Conservation (phyloP, 2,888 invertebrate species). For the Onthophagus sagittarius region DNA sequence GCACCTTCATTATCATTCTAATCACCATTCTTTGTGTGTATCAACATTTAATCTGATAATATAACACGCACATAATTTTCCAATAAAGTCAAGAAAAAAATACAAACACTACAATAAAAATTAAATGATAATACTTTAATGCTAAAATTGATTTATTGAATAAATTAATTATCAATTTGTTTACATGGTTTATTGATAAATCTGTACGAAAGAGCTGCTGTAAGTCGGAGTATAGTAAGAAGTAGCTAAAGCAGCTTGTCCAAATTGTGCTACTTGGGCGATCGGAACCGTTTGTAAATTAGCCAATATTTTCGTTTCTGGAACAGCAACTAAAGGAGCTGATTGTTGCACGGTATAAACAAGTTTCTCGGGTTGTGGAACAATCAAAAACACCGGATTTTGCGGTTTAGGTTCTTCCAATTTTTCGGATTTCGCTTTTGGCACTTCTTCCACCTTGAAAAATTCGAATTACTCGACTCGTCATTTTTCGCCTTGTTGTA, state of each 20-base stretch:
- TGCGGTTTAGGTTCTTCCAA: constrained; percentile 16
- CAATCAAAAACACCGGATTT: constrained; percentile 30
- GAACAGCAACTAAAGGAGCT: constrained; percentile 30
- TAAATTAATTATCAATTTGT: constrained; percentile 22
- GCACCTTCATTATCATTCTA: too few relatives aligned
- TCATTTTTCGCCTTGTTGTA: not conserved
- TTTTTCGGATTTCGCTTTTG: constrained; percentile 25
- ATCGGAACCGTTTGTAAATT: constrained; percentile 28
- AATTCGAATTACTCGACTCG: not conserved
- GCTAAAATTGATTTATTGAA: constrained; percentile 1
- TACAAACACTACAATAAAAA: too few relatives aligned
- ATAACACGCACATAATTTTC: too few relatives aligned
- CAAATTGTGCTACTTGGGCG: constrained; percentile 23
- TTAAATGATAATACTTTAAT: not conserved
- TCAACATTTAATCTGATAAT: too few relatives aligned
- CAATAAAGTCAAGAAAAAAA: too few relatives aligned
- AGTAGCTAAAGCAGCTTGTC: constrained; percentile 26
- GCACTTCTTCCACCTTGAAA: constrained; percentile 36
- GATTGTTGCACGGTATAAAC: constrained; percentile 33
- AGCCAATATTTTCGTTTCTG: constrained; percentile 27
- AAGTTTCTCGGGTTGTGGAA: constrained; percentile 39
- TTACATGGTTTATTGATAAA: constrained; percentile 26
- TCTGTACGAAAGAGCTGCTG: constrained; percentile 37
- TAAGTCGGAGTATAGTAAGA: constrained; percentile 32
- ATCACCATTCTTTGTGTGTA: too few relatives aligned